A percentile compares a stretch with the other conserved stretches of the same genome.
phyloP scores from a whole-genome alignment of 2,888 invertebrate species.

The Andrena haemorrhoa region DNA sequence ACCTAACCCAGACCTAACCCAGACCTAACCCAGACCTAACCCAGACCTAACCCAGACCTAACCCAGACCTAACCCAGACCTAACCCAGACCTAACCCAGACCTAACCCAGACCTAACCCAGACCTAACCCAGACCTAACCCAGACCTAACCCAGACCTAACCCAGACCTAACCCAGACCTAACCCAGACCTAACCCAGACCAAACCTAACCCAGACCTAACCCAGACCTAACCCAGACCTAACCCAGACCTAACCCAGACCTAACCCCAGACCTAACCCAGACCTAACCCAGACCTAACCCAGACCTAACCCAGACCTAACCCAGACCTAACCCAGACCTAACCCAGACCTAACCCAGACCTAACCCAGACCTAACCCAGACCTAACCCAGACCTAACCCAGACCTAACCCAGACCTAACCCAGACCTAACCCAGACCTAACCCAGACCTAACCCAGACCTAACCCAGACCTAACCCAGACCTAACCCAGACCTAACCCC shows the following conservation, averaged over 20 bases:
- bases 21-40: conserved; percentile 10
- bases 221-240: conserved; percentile 10
- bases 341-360: conserved; percentile 1
- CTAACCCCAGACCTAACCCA: conserved; percentile 11
- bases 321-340: conserved; percentile 1
- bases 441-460: too few species aligned
- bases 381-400: too few species aligned
- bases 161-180: not conserved
- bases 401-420: too few species aligned
- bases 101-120: conserved; percentile 1
- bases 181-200: conserved; percentile 9
- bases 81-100: conserved; percentile 1
- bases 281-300: conserved; percentile 11
- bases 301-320: not conserved
- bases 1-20: not conserved
- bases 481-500: too few species aligned
- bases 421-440: too few species aligned
- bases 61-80: not conserved
- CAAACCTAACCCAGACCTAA: conserved; percentile 13
- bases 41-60: conserved; percentile 2
- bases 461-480: too few species aligned
- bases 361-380: conserved; percentile 1
- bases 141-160: conserved; percentile 1
- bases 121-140: conserved; percentile 2
- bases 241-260: conserved; percentile 12